Evolutionary conservation across 92 coral and sea anemone genomes (phyloP).

Genomic region (Porites lobata): DNA sequence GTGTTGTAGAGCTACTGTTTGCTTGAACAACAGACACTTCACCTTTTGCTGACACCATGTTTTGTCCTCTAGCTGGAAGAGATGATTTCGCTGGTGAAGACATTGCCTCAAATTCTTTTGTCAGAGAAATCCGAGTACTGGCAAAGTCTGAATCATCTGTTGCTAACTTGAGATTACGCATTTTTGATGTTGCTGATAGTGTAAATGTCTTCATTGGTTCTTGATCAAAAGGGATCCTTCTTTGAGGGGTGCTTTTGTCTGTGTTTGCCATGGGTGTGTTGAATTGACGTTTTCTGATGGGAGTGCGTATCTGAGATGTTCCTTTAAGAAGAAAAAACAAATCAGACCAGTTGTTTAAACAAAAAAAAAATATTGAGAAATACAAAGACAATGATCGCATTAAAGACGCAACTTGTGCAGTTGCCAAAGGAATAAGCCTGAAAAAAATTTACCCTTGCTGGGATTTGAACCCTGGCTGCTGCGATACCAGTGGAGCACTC

Average conservation of each 20-base stretch:
- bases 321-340: constrained; percentile 3
- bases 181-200: constrained; percentile 8
- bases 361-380: too few species aligned
- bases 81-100: constrained; percentile 17
- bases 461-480: too few species aligned
- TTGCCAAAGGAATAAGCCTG: too few species aligned
- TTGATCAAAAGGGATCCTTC: neutral
- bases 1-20: constrained; percentile 16
- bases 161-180: neutral
- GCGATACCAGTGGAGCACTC: too few species aligned
- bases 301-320: constrained; percentile 61
- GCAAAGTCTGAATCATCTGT: constrained; percentile 29
- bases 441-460: too few species aligned
- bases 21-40: neutral
- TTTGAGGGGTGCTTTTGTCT: constrained; percentile 33
- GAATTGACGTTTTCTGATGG: constrained; percentile 63
- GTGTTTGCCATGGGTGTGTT: constrained; percentile 55
- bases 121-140: constrained; percentile 63
- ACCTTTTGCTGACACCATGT: neutral
- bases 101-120: constrained; percentile 65
- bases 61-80: neutral
- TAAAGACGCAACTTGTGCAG: too few species aligned
- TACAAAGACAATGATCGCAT: too few species aligned
- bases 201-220: neutral
- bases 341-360: neutral